Base-by-base conservation (phyloP, 2,113 vertebrate species). In the Sialia sialis region DNA sequence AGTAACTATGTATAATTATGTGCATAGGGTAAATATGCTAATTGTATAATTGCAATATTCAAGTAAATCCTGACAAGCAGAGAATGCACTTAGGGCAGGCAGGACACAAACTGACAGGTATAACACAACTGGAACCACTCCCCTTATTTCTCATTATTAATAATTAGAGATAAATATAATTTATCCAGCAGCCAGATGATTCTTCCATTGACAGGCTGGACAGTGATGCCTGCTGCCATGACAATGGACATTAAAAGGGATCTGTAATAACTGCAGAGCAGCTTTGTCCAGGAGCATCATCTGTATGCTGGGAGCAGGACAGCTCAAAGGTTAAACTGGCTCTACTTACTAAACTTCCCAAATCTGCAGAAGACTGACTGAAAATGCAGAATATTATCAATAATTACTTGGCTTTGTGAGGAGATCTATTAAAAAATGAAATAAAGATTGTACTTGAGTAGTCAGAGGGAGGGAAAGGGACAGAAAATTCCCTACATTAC, bases 21-120 rank as follows among this genome's bases (percentile, higher is more conserved):
- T 88, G 73, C 75, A 81, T 12, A 68, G 93, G 84, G 90, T 95
- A 97, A 95, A 96, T 95, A 96, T 36, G 93, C 76, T 96, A 96
- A 95, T 97, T 95, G 88, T 56, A 58, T 93, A 96, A 96, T 91
- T 95, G 76, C 76, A 90, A 90, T 67, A 55, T 78, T 75, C 44
- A 43, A 78, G 27, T 68, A 75, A 92, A 91, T 84, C 52, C 49
- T 84, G 51, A 60, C 34, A 89, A 94, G 59, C 46, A 81, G 70
- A 79, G 23, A 36, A 68, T 49, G 54, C 49, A 81, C 68, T 93
- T 16, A 38, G 38, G 79, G 84, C 78, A 86, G 38, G 60, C 68
- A 94, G 87, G 94, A 94, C 87, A 93, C 27, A 55, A 11, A 38
- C 38, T 62, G 52, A 43, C 22, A 69, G 46, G 16, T 69, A 9